Base-by-base conservation (phyloP, 2,113 vertebrate species). In the Coregonus clupeaformis region DNA sequence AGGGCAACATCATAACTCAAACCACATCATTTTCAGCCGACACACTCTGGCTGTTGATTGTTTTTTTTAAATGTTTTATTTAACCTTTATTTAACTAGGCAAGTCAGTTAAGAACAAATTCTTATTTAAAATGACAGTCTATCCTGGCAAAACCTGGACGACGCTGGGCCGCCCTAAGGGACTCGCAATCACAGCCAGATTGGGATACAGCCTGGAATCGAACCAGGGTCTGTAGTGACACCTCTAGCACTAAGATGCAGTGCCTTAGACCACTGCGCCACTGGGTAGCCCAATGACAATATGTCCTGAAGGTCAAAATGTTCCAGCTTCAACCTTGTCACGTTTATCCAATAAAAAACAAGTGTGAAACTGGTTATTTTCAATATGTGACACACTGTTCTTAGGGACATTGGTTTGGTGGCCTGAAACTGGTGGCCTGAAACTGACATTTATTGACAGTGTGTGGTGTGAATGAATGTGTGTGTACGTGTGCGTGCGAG, bases 301-400 rank as follows among this genome's bases (percentile, higher is more conserved):
- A 55, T 20, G 49, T 20, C 49, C 3, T 20, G 13, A 20, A 13
- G 16, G 16, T 16, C 49, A 55, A 13, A 55, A 20, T 55, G 49
- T 55, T 20, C 49, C 18, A 59, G 6, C 6, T 59, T 3, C 18
- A 59, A 20, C 6, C 5, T 1, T 7, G n/a, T 59, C n/a, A 59
- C 5, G 57, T 59, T 59, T 59, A 20, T 20, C 57, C 57, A 59
- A 20, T n/a, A 9, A 22, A 59, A 68, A 30, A 30, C 52, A 24
- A 70, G 45, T 47, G 47, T n/a, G 47, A 29, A 13, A 30, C 25
- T 30, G 62, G 22, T 27, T 14, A 29, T 3, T n/a, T 68, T 68
- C 36, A 36, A 68, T n/a, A 45, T 68, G 66, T 24, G 66, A 45
- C 11, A 24, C 24, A 68, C 66, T 45, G 66, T n/a, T n/a, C n/a